phyloP scores from a whole-genome alignment of 2,113 vertebrate genomes.

The Xyrauchen texanus region DNA sequence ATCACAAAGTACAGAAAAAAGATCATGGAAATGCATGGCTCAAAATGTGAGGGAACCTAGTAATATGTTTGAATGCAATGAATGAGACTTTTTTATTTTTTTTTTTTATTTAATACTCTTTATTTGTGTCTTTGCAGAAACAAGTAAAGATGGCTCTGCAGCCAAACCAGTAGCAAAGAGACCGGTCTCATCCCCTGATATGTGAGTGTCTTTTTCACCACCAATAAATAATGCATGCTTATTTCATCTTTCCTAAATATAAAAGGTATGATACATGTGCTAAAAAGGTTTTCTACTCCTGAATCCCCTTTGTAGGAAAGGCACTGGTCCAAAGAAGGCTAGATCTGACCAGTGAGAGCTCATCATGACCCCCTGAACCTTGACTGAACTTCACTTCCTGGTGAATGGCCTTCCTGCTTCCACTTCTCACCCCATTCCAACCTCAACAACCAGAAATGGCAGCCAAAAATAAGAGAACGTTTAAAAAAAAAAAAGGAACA shows the following conservation, averaged over 20 bases:
- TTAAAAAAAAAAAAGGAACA: constrained; percentile 13
- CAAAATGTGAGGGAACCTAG: too few species aligned
- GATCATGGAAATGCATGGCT: too few species aligned
- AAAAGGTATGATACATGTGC: too few species aligned
- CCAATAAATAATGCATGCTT: too few species aligned
- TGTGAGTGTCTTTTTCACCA: constrained; percentile 66
- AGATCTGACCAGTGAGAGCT: constrained; percentile 78
- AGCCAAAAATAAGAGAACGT: constrained; percentile 2
- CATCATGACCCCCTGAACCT: constrained; percentile 39
- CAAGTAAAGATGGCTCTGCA: constrained; percentile 78
- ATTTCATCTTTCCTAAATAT: too few species aligned
- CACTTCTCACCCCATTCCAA: constrained; percentile 30
- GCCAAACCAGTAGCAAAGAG: constrained; percentile 77
- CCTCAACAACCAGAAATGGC: constrained; percentile 30
- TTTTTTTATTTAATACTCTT: background rate
- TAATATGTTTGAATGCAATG: too few species aligned
- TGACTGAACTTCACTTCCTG: constrained; percentile 53
- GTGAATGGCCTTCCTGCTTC: constrained; percentile 43
- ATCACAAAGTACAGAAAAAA: too few species aligned
- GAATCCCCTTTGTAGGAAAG: constrained; percentile 71
- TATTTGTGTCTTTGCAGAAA: constrained; percentile 64
- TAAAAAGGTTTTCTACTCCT: too few species aligned
- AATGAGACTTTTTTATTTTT: too few species aligned
- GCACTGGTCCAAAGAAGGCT: constrained; percentile 82
- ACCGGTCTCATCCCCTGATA: constrained; percentile 77